Evolutionary conservation across 2,797 vertebrate genomes (phyloP).

Genomic region (Scomberomorus guttatus): DNA sequence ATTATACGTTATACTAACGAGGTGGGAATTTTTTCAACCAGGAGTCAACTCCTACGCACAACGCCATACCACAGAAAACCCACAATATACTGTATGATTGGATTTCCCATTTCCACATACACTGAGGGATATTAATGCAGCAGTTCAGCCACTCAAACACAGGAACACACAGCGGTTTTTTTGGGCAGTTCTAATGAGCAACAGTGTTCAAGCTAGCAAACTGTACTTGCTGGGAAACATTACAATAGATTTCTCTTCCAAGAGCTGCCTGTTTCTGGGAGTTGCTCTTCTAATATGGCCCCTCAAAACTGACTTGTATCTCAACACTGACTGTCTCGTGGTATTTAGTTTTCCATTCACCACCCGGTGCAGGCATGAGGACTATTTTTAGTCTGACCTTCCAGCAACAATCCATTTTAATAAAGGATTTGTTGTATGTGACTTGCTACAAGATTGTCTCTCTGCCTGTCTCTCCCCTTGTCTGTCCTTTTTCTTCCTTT

Average conservation of each 20-base stretch:
- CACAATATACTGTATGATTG: not conserved
- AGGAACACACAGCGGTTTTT: not conserved
- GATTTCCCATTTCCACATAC: not conserved
- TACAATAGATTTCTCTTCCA: not conserved
- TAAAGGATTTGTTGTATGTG: slow-evolving; percentile 51
- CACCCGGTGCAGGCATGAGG: slow-evolving; percentile 39
- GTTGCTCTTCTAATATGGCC: not conserved
- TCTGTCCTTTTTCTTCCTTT: not conserved
- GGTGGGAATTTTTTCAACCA: not conserved
- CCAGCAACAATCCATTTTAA: slow-evolving; percentile 59
- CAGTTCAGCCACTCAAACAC: not conserved
- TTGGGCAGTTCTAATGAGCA: not conserved
- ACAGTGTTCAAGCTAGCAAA: not conserved
- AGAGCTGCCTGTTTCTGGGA: not conserved
- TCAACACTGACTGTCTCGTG: not conserved
- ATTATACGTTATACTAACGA: not conserved
- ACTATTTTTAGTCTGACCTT: slow-evolving; percentile 76
- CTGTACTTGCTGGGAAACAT: not conserved
- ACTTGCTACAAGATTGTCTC: slow-evolving; percentile 9
- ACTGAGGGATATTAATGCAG: not conserved
- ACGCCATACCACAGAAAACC: not conserved
- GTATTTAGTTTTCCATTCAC: slow-evolving; percentile 54
- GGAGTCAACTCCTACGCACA: not conserved
- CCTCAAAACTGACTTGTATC: slow-evolving; percentile 10
- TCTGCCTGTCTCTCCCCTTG: not conserved